Conservation (phyloP, 2,797 vertebrate genomes). For the Yasuhikotakia modesta region DNA sequence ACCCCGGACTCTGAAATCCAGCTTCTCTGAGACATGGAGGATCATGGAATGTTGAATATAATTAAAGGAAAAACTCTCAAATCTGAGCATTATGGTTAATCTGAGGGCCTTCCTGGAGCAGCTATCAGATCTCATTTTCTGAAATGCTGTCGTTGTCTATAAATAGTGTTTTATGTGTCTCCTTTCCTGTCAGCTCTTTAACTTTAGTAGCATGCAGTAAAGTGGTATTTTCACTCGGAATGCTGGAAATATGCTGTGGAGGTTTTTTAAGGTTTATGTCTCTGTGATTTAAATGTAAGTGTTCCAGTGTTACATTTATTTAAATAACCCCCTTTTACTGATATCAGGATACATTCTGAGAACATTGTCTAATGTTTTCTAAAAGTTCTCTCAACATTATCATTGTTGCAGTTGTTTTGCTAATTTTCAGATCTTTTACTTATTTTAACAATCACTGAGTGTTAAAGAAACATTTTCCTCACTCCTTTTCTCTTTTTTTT, state of each 20-base stretch:
- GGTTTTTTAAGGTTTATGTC: constrained; percentile 3
- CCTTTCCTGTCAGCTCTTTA: constrained; percentile 24
- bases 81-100: constrained; percentile 19
- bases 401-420: too few species aligned
- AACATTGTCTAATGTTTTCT: too few species aligned
- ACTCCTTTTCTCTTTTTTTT: background rate
- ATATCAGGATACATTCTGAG: too few species aligned
- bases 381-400: too few species aligned
- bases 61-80: constrained; percentile 33
- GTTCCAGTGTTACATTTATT: constrained; percentile 3
- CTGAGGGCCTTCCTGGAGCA: constrained; percentile 7
- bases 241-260: constrained; percentile 24
- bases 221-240: constrained; percentile 13
- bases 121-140: constrained; percentile 10
- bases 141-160: constrained; percentile 20
- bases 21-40: constrained; percentile 13
- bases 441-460: background rate
- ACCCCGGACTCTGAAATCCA: constrained; percentile 30
- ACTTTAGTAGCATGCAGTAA: constrained; percentile 18
- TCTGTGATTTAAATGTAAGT: constrained; percentile 5
- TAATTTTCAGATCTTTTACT: background rate
- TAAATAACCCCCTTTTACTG: too few species aligned
- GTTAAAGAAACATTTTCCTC: background rate
- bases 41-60: constrained; percentile 32
- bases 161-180: background rate